These are phyloP conservation scores for Rhodinocichla rosea DNA, from an alignment of 2,113 vertebrate genomes.

Conservation along the genomic window DNA sequence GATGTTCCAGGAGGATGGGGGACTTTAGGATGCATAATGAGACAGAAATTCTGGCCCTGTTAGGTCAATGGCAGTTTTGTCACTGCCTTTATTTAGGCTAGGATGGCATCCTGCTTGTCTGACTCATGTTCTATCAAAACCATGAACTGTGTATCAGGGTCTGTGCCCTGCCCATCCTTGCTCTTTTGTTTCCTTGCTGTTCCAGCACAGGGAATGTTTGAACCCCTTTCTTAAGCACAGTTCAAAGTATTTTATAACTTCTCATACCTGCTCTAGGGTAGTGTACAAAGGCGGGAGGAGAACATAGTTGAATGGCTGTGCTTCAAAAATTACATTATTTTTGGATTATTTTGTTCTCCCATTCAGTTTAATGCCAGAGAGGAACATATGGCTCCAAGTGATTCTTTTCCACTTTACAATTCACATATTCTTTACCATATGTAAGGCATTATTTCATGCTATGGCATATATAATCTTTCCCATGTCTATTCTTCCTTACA, in stretches of 20 bases:
- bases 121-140: not conserved
- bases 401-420: not conserved
- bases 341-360: conserved; percentile 20
- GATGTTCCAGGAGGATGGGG: not conserved
- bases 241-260: not conserved
- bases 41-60: not conserved
- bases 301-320: not conserved
- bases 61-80: not conserved
- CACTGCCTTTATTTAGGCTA: not conserved
- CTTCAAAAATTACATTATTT: conserved; percentile 28
- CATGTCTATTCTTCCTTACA: not conserved
- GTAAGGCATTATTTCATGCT: not conserved
- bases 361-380: not conserved
- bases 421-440: not conserved
- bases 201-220: not conserved
- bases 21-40: not conserved
- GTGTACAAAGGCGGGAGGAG: not conserved
- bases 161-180: not conserved
- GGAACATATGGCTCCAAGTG: not conserved
- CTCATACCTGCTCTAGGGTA: not conserved
- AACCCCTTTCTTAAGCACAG: not conserved
- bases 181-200: not conserved
- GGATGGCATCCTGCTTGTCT: not conserved
- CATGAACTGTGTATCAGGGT: not conserved
- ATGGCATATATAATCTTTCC: not conserved